These are phyloP conservation scores for Meriones unguiculatus DNA, from an alignment of 2,113 vertebrate genomes.

Conservation along the genomic window DNA sequence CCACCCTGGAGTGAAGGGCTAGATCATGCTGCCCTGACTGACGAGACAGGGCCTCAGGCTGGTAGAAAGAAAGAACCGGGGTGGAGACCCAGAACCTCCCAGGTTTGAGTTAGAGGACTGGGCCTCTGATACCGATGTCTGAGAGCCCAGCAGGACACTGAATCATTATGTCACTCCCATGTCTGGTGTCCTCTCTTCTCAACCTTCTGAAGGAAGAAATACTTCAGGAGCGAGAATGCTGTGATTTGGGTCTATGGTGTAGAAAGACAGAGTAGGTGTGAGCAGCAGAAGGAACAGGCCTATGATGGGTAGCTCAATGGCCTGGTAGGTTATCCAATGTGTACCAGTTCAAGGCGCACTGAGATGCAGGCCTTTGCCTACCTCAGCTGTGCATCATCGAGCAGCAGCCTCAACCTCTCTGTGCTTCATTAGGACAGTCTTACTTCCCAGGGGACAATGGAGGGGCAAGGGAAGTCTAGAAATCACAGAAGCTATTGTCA, in stretches of 20 bases:
- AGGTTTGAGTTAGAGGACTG: not conserved
- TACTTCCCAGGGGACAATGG: not conserved
- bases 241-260: too few relatives aligned
- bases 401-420: not conserved
- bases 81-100: not conserved
- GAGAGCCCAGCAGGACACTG: not conserved
- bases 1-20: not conserved
- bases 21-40: too few relatives aligned
- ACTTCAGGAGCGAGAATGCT: too few relatives aligned
- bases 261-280: not conserved
- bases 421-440: not conserved
- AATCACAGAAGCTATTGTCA: accelerated
- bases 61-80: not conserved
- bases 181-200: not conserved
- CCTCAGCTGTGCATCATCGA: not conserved
- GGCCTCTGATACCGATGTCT: not conserved
- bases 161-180: not conserved
- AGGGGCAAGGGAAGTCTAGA: not conserved
- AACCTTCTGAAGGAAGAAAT: not conserved
- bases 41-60: not conserved
- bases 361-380: not conserved
- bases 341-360: not conserved
- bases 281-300: not conserved
- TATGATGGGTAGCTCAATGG: not conserved
- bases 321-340: not conserved